phyloP scores from a whole-genome alignment of 2,797 vertebrate genomes.

The Lacerta agilis region DNA sequence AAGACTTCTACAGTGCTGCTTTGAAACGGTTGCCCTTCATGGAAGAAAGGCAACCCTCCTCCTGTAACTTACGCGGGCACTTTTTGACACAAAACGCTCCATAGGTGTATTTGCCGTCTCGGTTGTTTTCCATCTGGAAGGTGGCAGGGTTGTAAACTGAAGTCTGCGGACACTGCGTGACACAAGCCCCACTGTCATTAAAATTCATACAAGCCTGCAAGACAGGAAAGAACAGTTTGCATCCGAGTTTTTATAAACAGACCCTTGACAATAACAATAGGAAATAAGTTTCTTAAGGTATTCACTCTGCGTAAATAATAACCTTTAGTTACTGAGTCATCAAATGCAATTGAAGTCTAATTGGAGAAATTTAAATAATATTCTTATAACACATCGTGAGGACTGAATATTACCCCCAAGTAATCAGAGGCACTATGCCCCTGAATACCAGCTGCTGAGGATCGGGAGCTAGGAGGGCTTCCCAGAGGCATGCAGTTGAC shows the following conservation, averaged over 20 bases:
- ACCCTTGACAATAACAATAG: not conserved
- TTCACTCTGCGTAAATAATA: not conserved
- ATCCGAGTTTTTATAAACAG: not conserved
- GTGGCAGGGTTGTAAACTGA: conserved; percentile 96
- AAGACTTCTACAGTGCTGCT: not conserved
- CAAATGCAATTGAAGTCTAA: too few species aligned
- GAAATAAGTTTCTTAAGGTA: not conserved
- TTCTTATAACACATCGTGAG: too few species aligned
- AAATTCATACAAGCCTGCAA: conserved; percentile 93
- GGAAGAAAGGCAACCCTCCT: conserved; percentile 1
- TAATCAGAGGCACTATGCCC: too few species aligned
- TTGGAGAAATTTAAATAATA: too few species aligned
- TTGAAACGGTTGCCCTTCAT: not conserved
- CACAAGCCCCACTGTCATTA: conserved; percentile 96
- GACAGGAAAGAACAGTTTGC: not conserved
- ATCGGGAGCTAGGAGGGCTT: too few species aligned
- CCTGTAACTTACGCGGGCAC: conserved; percentile 89
- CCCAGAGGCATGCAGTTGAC: too few species aligned
- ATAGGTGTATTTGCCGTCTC: conserved; percentile 95
- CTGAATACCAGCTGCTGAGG: too few species aligned
- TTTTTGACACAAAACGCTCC: conserved; percentile 98
- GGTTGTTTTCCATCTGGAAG: conserved; percentile 95
- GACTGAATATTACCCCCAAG: too few species aligned
- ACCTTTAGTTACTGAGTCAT: not conserved
- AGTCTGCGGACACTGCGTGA: conserved; percentile 95